Conservation (phyloP, 2,888 invertebrate genomes). For the Lucinisca nassula region DNA sequence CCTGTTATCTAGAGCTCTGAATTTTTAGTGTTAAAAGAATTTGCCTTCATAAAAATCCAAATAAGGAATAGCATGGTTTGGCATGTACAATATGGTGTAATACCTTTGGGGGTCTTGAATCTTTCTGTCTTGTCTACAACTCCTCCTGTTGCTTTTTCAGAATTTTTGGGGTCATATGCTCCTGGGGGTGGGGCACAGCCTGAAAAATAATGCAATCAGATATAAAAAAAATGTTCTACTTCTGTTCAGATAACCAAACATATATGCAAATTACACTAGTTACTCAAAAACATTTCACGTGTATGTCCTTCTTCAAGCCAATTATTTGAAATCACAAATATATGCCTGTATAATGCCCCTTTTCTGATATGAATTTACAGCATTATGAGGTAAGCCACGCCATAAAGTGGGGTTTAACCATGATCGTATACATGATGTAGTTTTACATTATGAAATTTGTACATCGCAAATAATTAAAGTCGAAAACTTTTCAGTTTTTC, state of each 20-base stretch:
- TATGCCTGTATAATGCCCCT: not conserved
- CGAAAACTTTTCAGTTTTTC: too few relatives aligned
- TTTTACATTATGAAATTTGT: too few relatives aligned
- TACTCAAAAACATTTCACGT: not conserved
- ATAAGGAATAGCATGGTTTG: too few relatives aligned
- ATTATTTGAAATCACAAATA: not conserved
- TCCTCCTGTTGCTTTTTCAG: slow-evolving; percentile 55
- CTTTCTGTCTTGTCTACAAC: slow-evolving; percentile 69
- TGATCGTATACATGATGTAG: too few relatives aligned
- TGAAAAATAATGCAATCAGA: slow-evolving; percentile 27
- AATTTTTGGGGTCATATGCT: slow-evolving; percentile 77
- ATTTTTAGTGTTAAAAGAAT: too few relatives aligned
- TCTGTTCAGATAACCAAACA: not conserved
- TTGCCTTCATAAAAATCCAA: too few relatives aligned
- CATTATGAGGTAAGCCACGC: not conserved
- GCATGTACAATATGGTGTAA: too few relatives aligned
- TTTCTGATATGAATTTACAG: not conserved
- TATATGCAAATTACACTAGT: not conserved
- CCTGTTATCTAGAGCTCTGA: too few relatives aligned
- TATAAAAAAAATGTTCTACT: not conserved
- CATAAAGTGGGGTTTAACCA: too few relatives aligned
- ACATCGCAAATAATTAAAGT: too few relatives aligned
- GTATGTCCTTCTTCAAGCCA: not conserved
- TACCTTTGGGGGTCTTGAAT: slow-evolving; percentile 75
- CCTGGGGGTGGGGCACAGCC: slow-evolving; percentile 82